Conservation (phyloP, 1,140 invertebrate species). For the Hyles euphorbiae region DNA sequence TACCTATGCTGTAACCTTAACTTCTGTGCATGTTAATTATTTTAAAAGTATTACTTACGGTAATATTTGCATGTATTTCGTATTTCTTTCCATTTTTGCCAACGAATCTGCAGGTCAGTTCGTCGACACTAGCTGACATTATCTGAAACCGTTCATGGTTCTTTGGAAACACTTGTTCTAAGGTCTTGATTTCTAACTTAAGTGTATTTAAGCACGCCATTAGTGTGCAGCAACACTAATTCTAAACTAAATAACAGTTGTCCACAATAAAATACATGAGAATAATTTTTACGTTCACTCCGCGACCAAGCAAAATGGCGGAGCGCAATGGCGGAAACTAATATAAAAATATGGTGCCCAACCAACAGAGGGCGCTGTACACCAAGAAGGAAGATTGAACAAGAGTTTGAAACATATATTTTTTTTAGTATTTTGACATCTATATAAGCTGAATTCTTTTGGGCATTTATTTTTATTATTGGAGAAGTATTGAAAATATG, state of each 20-base stretch:
- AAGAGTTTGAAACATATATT: too few species aligned
- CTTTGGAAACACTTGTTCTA: conserved; percentile 96
- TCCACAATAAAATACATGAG: conserved; percentile 66
- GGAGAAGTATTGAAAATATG: too few species aligned
- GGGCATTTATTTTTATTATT: too few species aligned
- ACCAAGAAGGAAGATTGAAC: too few species aligned
- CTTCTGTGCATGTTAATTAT: conserved; percentile 4
- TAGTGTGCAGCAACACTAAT: conserved; percentile 72
- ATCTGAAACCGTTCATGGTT: conserved; percentile 98
- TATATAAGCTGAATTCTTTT: too few species aligned
- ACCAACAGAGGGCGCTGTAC: conserved; percentile 50
- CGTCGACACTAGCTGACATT: conserved; percentile 97
- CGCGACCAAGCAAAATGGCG: conserved; percentile 72
- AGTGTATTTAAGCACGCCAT: conserved; percentile 99
- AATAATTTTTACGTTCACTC: conserved; percentile 69
- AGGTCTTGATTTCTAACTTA: conserved; percentile 97
- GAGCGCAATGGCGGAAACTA: conserved; percentile 54
- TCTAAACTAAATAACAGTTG: conserved; percentile 59
- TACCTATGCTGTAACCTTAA: conserved; percentile 13
- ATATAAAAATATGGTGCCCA: conserved; percentile 28
- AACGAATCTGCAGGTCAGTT: conserved; percentile 97
- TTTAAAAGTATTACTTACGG: conserved; percentile 81
- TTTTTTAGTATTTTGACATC: too few species aligned
- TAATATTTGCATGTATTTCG: conserved; percentile 98
- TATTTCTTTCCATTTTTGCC: conserved; percentile 95